phyloP scores from a whole-genome alignment of 2,113 vertebrate genomes.

The Hassar affinis region DNA sequence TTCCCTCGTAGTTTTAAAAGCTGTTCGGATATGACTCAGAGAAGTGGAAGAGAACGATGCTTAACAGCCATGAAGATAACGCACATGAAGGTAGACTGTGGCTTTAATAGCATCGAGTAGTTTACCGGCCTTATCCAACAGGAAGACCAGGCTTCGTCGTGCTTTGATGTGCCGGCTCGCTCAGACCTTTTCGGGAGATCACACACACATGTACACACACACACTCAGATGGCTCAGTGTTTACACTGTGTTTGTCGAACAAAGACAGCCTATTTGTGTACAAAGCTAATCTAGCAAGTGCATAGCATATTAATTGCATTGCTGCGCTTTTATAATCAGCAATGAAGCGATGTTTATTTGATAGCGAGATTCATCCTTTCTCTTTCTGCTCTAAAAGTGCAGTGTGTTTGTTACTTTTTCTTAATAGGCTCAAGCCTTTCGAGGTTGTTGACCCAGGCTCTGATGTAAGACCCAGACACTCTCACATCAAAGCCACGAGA shows the following conservation, averaged over 20 bases:
- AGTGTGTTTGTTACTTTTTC: slow-evolving; percentile 58
- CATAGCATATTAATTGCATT: slow-evolving; percentile 46
- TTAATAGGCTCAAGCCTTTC: slow-evolving; percentile 76
- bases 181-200: slow-evolving; percentile 58
- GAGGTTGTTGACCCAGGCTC: slow-evolving; percentile 75
- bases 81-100: slow-evolving; percentile 58
- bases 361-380: slow-evolving; percentile 12
- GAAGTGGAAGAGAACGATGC: slow-evolving; percentile 57
- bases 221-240: slow-evolving; percentile 8
- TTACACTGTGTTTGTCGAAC: slow-evolving; percentile 18
- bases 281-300: slow-evolving; percentile 32
- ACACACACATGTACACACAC: slow-evolving; percentile 36
- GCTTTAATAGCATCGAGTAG: slow-evolving; percentile 61
- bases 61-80: slow-evolving; percentile 65
- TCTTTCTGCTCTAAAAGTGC: slow-evolving; percentile 43
- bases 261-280: slow-evolving; percentile 29
- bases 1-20: slow-evolving; percentile 15
- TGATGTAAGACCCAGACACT: slow-evolving; percentile 78
- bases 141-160: slow-evolving; percentile 51
- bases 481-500: slow-evolving; percentile 73
- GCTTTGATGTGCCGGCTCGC: slow-evolving; percentile 67
- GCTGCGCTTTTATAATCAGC: slow-evolving; percentile 22
- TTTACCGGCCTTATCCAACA: slow-evolving; percentile 63
- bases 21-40: slow-evolving; percentile 41
- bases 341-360: slow-evolving; percentile 37